phyloP scores from a whole-genome alignment of 2,113 vertebrate species.

The Gracilinanus agilis region DNA sequence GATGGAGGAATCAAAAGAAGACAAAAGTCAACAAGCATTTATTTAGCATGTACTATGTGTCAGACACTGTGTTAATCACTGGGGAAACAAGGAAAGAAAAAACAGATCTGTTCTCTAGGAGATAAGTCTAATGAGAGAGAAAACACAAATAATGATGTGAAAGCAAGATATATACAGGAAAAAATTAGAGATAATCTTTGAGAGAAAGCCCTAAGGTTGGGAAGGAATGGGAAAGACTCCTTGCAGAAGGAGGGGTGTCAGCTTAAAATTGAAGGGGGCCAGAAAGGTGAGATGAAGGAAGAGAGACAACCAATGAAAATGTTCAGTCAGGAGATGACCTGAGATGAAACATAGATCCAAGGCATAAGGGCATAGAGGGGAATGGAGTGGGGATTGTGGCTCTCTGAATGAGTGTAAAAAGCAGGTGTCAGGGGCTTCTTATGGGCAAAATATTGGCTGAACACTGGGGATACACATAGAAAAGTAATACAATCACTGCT shows the following conservation, averaged over 20 bases:
- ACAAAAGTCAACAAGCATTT: background rate
- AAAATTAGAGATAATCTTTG: background rate
- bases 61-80: background rate
- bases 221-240: background rate
- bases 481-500: background rate
- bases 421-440: background rate
- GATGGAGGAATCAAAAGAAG: background rate
- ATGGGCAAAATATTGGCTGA: background rate
- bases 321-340: background rate
- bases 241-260: background rate
- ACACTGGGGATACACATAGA: background rate
- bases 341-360: background rate
- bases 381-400: background rate
- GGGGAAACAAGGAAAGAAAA: background rate
- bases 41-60: background rate
- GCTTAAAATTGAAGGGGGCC: background rate
- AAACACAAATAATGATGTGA: background rate
- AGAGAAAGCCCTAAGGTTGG: background rate
- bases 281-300: background rate
- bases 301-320: background rate
- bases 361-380: background rate
- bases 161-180: background rate
- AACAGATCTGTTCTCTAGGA: background rate
- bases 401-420: background rate
- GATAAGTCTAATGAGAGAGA: background rate